A percentile compares a stretch with the other conserved stretches of the same genome.
Conservation (phyloP, 2,113 vertebrate species). For the Henicopernis longicauda region DNA sequence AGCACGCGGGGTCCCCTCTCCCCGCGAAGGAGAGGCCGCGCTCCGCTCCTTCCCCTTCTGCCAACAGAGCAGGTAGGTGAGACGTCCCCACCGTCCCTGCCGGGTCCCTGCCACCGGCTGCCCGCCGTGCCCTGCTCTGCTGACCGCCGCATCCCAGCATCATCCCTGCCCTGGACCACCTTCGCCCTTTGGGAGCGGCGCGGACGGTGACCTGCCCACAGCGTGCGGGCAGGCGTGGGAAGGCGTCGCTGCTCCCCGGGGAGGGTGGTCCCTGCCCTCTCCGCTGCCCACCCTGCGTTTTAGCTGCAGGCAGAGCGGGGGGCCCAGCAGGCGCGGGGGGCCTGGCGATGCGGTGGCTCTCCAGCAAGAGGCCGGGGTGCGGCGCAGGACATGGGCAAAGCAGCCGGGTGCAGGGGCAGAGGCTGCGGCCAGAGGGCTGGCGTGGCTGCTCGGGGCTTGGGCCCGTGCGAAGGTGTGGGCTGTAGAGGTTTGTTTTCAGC, state of each 20-base stretch:
- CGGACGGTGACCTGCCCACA: fast-evolving
- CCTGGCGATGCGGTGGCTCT: background rate
- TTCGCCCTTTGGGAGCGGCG: fast-evolving
- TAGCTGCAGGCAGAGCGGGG: background rate
- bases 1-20: background rate
- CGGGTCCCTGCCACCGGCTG: background rate
- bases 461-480: fast-evolving
- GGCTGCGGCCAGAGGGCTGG: background rate
- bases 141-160: fast-evolving
- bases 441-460: fast-evolving
- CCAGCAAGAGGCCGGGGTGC: background rate
- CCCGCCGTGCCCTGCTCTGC: background rate
- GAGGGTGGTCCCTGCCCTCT: background rate
- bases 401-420: fast-evolving
- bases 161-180: background rate
- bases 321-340: background rate
- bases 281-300: background rate
- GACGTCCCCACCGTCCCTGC: background rate
- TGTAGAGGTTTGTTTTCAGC: fast-evolving
- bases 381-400: fast-evolving
- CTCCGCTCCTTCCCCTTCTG: background rate
- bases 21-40: background rate
- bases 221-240: background rate
- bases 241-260: fast-evolving
- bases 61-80: background rate